Conservation (phyloP, 2,888 invertebrate genomes). For the Blera fallax region DNA sequence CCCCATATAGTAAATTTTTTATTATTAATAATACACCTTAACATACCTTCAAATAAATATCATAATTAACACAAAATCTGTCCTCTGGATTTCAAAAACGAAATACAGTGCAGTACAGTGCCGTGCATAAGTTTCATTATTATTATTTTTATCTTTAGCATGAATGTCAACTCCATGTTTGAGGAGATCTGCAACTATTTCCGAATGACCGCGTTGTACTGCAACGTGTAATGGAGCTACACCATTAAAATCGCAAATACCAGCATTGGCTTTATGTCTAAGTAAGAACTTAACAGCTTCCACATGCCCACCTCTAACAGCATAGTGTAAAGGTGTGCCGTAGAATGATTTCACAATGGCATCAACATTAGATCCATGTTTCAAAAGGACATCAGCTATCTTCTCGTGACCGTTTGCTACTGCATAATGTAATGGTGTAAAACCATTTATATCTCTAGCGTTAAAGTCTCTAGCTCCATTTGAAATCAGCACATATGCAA, state of each 20-base stretch:
- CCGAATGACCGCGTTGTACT: neutral
- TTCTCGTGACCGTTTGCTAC: neutral
- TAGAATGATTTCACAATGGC: neutral
- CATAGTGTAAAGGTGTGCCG: slow-evolving; percentile 6
- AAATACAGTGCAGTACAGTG: too few relatives aligned
- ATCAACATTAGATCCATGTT: slow-evolving; percentile 19
- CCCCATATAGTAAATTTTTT: too few relatives aligned
- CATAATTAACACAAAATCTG: too few relatives aligned
- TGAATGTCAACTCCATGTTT: slow-evolving; percentile 9
- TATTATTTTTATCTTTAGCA: neutral
- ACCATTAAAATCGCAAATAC: neutral
- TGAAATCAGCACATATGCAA: slow-evolving; percentile 22
- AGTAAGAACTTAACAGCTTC: slow-evolving; percentile 4
- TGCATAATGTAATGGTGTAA: slow-evolving; percentile 19
- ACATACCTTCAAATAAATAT: too few relatives aligned
- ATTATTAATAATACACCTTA: too few relatives aligned
- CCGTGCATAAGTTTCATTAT: too few relatives aligned
- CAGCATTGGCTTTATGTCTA: neutral
- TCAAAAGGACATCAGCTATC: slow-evolving; percentile 9
- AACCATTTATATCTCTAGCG: neutral
- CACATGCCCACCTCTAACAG: neutral
- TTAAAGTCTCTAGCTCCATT: slow-evolving; percentile 28
- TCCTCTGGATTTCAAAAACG: too few relatives aligned
- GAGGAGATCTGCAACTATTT: slow-evolving; percentile 15
- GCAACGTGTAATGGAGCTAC: slow-evolving; percentile 1